Base-by-base conservation (phyloP, 2,113 vertebrate genomes). In the Trichomycterus rosablanca region DNA sequence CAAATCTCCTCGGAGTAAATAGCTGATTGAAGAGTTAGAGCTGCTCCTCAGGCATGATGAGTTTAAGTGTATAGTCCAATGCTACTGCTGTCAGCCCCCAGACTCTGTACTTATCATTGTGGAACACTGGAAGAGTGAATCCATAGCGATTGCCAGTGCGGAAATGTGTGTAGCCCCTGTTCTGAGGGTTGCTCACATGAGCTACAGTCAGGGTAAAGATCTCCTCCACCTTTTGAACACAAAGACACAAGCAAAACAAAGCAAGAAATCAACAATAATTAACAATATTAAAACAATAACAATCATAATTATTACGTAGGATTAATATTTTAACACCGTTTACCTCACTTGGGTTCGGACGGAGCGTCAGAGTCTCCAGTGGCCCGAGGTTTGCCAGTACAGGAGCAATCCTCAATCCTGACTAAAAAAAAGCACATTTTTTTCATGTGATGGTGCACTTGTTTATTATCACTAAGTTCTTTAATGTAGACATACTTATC, bases 51-150 rank as follows among this genome's bases (percentile, higher is more conserved):
- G 77, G 78, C 59, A 80, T 54, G 11, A 89, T 59, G 3, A 88
- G 60, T 63, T 91, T 86, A 52, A 97, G 84, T 0, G 90, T 78
- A 2, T 88, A 77, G 53, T 93, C 88, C 0, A 95, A 83, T 59
- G 92, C 70, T 3, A 90, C 2, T 0, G 93, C 94, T 0, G 93
- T 96, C 30, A 96, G 80, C 4, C 94, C 93, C 94, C 94, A 97
- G n/a, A 97, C 84, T 1, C 79, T 78, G 75, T 96, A 78, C 39
- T 90, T 93, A 1, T 88, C 84, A 0, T 90, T 84, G 5, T 86
- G 81, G 79, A 97, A 95, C 73, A 95, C 89, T 0, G 94, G 94
- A 12, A 93, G 49, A 0, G 93, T 97, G 84, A 91, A 91, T 12
- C 77, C 12, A 0, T 89, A 93, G 60, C 73, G 85, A 1, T 83